Evolutionary conservation across 2,113 vertebrate species (phyloP).

Genomic region (Siniperca knerii): DNA sequence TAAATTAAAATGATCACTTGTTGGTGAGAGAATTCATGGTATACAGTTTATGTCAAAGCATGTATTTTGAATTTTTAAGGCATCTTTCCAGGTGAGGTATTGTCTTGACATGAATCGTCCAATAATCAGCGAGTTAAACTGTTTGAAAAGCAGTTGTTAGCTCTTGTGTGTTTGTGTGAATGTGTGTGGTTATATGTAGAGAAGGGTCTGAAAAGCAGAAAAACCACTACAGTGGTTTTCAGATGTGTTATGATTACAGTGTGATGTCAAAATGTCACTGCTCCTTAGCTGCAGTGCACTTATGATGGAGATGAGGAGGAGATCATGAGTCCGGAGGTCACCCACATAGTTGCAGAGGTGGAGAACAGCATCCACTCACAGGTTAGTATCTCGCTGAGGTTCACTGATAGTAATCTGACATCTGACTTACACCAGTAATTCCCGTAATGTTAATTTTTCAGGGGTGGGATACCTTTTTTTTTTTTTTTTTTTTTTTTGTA

Average conservation of each 20-base stretch:
- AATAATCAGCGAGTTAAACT: background rate
- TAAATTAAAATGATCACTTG: background rate
- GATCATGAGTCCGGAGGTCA: constrained; percentile 80
- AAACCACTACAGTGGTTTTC: background rate
- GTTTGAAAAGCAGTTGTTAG: background rate
- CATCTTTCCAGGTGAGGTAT: background rate
- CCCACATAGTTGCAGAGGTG: constrained; percentile 83
- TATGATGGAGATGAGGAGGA: constrained; percentile 86
- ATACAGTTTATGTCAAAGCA: background rate
- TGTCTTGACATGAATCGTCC: background rate
- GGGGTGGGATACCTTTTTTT: background rate
- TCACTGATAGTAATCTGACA: background rate
- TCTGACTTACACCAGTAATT: background rate
- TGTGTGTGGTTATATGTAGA: background rate
- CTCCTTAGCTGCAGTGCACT: constrained; percentile 79
- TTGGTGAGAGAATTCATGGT: background rate
- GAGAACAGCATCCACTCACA: constrained; percentile 74
- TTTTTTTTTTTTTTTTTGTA: background rate
- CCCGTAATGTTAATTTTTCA: background rate
- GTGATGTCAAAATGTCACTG: background rate
- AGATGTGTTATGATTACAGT: background rate
- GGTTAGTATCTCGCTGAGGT: constrained; percentile 56
- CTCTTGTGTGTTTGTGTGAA: background rate
- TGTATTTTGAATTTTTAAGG: background rate
- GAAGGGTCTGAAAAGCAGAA: no score